Base-by-base conservation (phyloP, 2,113 vertebrate species). In the Rynchops niger region DNA sequence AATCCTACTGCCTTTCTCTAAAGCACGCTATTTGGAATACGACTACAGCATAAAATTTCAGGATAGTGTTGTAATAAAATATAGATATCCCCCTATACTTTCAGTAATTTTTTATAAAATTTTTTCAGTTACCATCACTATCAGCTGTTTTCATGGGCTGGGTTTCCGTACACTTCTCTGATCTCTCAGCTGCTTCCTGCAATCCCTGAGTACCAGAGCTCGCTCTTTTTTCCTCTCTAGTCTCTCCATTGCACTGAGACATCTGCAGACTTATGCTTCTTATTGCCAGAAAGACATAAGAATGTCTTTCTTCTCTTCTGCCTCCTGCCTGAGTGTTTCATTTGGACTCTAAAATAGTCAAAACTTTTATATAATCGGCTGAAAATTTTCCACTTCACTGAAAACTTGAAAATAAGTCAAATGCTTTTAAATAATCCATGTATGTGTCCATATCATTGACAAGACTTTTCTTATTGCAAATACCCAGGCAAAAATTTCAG, bases 11-110 rank as follows among this genome's bases (percentile, higher is more conserved):
- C 16, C 23, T 66, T 82, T 81, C 20, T 72, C 17, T 45, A 11
- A 5, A 25, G 13, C 32, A 72, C 0, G 0, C 11, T 67, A 25
- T 40, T n/a, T 79, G 26, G 34, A 76, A 62, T 6, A 86, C 11
- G 15, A 73, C 29, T 70, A 56, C 17, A 47, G 9, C 1, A 10
- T 30, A 50, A 73, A 82, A 74, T 5, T 52, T 52, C 42, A 76
- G 25, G 14, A 11, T 11, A 63, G 3, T 19, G 13, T 53, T 80
- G 16, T 12, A 53, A 56, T 43, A 70, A 47, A 23, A 53, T 32
- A 16, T 5, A 32, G 5, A 26, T 42, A 63, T 3, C 3, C 16
- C 34, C 42, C 17, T 49, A 29, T 6, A 47, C 14, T 53, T 73
- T 22, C 29, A 73, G 11, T 47, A 69, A 56, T 59, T 83, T 77